Base-by-base conservation (phyloP, 1,140 invertebrate species). In the Ceratoteleas bidentatus region DNA sequence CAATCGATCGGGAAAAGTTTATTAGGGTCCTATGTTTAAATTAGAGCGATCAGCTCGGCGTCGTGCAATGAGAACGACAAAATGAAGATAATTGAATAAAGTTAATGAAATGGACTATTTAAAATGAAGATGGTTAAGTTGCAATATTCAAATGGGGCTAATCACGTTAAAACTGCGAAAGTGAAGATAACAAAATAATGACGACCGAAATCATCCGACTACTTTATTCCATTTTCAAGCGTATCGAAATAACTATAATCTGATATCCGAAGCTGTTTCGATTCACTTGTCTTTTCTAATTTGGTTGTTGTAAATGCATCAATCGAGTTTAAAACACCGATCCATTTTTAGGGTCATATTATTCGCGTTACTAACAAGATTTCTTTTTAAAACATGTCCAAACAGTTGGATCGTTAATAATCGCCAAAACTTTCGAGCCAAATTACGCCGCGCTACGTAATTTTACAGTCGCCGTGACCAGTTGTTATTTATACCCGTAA, bases 91-190 rank as follows among this genome's bases (percentile, higher is more conserved):
- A 40, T 40, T 40, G 10, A 9, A 40, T 40, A 2, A 40, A 40
- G 36, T 9, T 40, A 40, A 40, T 11, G 7, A 40, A 40, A 40
- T 40, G 36, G 10, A 40, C 7, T 8, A 40, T 40, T 40, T 40
- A 40, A 40, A 40, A 40, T 40, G 36, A 40, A 40, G 36, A 40
- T 40, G 36, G 36, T 40, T 40, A 40, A 40, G 36, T 40, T 40
- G 36, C 36, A 11, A 40, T 40, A 40, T 40, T 40, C 36, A 40
- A 40, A 40, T 40, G 7, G 10, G 36, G 36, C 7, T 40, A 40
- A 40, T 40, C 36, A 11, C 10, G 10, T 40, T 40, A 40, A 24
- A 40, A 40, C 36, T 40, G 36, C 36, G 36, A 11, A 9, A 40
- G 36, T 40, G 36, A 40, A 40, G 36, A 40, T 40, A 40, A 40